These are phyloP conservation scores for Numenius arquata DNA, from an alignment of 2,113 vertebrate genomes.

Conservation along the genomic window DNA sequence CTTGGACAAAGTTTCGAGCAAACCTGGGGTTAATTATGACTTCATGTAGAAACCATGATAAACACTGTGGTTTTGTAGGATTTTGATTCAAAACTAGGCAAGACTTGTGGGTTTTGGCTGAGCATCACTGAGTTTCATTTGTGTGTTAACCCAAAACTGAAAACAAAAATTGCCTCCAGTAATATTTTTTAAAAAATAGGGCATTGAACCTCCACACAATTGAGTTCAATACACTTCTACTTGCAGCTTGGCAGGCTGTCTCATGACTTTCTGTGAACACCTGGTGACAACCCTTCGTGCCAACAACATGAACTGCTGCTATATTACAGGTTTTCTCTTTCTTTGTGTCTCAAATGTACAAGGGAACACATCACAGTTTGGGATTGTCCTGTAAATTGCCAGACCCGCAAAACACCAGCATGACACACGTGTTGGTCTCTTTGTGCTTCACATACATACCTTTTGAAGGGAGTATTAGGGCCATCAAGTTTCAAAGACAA, in stretches of 20 bases:
- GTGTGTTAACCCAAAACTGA: neutral
- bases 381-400: neutral
- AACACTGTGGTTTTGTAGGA: conserved; percentile 40
- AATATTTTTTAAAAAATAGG: neutral
- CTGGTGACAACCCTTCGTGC: neutral
- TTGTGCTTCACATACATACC: neutral
- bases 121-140: conserved; percentile 31
- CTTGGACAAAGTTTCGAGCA: conserved; percentile 42
- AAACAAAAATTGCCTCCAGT: conserved; percentile 7
- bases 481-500: neutral
- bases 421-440: neutral
- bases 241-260: neutral
- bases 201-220: neutral
- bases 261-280: neutral
- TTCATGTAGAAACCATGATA: conserved; percentile 53
- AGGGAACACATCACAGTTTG: neutral
- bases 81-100: conserved; percentile 48
- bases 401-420: neutral
- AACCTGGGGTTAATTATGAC: conserved; percentile 68
- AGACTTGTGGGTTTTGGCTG: conserved; percentile 48
- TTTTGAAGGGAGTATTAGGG: neutral
- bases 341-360: neutral
- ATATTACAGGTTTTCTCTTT: neutral
- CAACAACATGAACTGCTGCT: neutral
- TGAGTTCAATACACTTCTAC: neutral